Evolutionary conservation across 2,888 invertebrate genomes (phyloP), one percentile per base, ranked within the genome.

Genomic region (Phragmatobia fuliginosa): DNA sequence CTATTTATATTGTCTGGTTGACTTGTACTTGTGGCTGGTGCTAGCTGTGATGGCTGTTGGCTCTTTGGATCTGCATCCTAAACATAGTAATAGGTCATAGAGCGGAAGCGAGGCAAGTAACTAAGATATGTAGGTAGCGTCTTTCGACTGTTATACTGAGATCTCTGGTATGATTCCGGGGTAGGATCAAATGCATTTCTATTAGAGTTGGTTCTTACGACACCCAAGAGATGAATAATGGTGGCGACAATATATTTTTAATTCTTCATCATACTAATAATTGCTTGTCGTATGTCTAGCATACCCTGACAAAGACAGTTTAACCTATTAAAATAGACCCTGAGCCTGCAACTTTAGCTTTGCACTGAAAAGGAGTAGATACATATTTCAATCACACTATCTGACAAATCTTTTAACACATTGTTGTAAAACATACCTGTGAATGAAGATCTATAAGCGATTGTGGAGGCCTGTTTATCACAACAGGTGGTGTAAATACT

Each of bases 401-500:
- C 21, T 49, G 8, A n/a, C 10, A n/a, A 21, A 49, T 49, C 7
- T 49, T n/a, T 49, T 5, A 52, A 58, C 41, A 38, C 2, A 31
- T 45, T 4, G 52, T 31, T n/a, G 6, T 5, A 28, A 45, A 60
- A 60, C 31, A n/a, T 88, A 94, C 94, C 91, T 94, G 93, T n/a
- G 91, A 79, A 81, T 93, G 92, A 56, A 92, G 80, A 73, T 94
- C 93, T 71, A 93, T 90, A 3, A 94, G 88, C 2, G 94, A 92
- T 68, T 93, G 93, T 1, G 94, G 94, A 25, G 95, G 95, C 58
- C 94, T 87, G 74, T 92, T 94, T 76, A 95, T 94, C 2, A 95
- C 94, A 21, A 95, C 93, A 0, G 95, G 95, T 5, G 95, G 94
- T 6, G 93, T 92, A 71, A 95, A 95, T 28, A 92, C 89, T 0